Percentiles rank a stretch among this genome's conserved stretches.
Conservation (phyloP, 2,113 vertebrate genomes). For the Cacatua alba region DNA sequence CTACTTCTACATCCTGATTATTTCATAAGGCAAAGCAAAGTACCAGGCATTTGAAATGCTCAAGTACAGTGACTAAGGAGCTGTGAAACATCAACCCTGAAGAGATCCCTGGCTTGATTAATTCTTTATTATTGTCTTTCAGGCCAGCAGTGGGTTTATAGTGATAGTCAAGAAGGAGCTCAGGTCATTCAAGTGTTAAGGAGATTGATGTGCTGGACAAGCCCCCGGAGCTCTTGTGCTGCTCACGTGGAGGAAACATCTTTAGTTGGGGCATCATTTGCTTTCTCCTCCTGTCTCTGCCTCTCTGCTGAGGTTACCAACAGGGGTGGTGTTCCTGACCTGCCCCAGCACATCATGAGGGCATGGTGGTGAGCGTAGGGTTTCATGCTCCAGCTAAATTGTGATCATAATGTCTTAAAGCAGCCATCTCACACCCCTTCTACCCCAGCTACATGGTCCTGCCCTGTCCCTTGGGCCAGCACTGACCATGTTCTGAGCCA, state of each 20-base stretch:
- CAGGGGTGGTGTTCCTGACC: background rate
- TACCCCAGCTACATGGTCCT: background rate
- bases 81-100: conserved; percentile 31
- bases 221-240: background rate
- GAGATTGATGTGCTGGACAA: background rate
- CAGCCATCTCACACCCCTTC: background rate
- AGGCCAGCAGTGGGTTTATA: background rate
- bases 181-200: background rate
- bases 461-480: background rate
- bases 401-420: background rate
- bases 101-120: background rate
- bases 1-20: background rate
- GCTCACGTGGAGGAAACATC: background rate
- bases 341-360: background rate
- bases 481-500: background rate
- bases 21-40: conserved; percentile 3
- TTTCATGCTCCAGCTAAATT: background rate
- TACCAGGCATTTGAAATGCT: background rate
- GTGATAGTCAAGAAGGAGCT: background rate
- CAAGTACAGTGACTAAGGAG: background rate
- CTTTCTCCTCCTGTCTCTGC: background rate
- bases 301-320: background rate
- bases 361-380: background rate
- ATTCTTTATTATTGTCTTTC: conserved; percentile 43
- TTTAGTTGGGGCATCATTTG: background rate